Base-by-base conservation (phyloP, 30 jellyfish, hydroid and myxozoan genomes). In the Catostylus mosaicus region DNA sequence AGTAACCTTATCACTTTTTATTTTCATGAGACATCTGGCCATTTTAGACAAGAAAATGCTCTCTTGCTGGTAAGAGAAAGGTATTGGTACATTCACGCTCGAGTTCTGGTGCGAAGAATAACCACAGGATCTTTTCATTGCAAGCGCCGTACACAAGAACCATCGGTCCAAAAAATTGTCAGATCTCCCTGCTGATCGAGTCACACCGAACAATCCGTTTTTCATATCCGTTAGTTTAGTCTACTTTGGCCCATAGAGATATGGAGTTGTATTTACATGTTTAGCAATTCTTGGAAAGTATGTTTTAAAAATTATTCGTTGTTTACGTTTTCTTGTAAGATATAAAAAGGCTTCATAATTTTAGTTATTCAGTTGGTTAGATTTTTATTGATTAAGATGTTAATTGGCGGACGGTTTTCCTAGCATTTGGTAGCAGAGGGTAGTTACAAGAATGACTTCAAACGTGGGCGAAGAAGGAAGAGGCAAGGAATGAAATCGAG, bases 121-220 rank as follows among this genome's bases (percentile, higher is more conserved):
- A 19, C 18, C 51, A 37, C 60, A 19, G 16, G 52, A 7, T 82
- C 79, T 31, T 62, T 82, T 34, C 38, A 19, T 37, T 82, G 90
- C 61, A 74, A 74, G 61, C 26, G 37, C 34, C 6, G 75, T 9
- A 46, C 35, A 5, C 65, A 65, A 67, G 50, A 14, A 23, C 76
- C 81, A 12, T 68, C 66, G 2, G 7, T 0, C 24, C 93, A 83
- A 48, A 83, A 56, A 29, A 83, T 83, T 88, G 84, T 76, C 91
- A 8, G 70, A 67, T 47, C 54, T 78, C 26, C 84, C 89, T 8
- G 24, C 27, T 22, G 91, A 69, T 14, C 32, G 93, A 57, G 73
- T 83, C 33, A 56, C 33, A 0, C 68, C 90, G 3, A 88, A 50
- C 62, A 22, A 2, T 34, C 93, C 87, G 1, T 88, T 80, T 26